Evolutionary conservation across 2,888 invertebrate species (phyloP), one percentile per base, ranked within the genome.

Genomic region (Melipona bicolor): DNA sequence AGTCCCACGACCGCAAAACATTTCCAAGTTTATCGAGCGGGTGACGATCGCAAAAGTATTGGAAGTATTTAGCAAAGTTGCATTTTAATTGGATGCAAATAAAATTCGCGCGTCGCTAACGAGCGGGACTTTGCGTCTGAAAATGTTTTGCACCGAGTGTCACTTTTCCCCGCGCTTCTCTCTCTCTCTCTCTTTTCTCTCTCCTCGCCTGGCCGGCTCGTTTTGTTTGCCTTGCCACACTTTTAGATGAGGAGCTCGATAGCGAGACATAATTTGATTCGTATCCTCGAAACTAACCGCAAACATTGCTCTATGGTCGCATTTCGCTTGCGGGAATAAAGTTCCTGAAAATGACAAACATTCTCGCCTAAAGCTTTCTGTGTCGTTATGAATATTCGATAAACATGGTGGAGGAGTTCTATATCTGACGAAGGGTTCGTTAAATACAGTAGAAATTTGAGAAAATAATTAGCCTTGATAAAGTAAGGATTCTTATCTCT

Each of bases 81-180:
- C 69, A 50, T 83, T 81, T 83, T 81, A 83, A 83, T 81, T 72
- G 81, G 65, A 83, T 71, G 81, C 81, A 81, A 83, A 81, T 81
- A 81, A 83, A 81, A 81, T 65, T 56, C 50, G 24, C 19, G 21
- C 17, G 19, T n/a, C 75, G 24, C 76, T 81, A 83, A 83, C 81
- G 81, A 76, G 75, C 70, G 49, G 19, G 11, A 15, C n/a, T 32
- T 67, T 11, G 79, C 24, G n/a, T 70, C 77, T 77, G 36, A 52
- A 59, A 65, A 77, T 77, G 71, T 77, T 77, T 80, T 71, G 65
- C 54, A 56, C 21, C 59, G 24, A 27, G 27, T 13, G 21, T 15
- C 24, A 3, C 43, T 59, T 24, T 4, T 24, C 59, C 24, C 4
- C 11, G 50, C 49, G 61, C 19, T 32, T 36, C 19, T 4, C 64